Base-by-base conservation (phyloP, 2,797 vertebrate species). In the Pogonophryne albipinna region DNA sequence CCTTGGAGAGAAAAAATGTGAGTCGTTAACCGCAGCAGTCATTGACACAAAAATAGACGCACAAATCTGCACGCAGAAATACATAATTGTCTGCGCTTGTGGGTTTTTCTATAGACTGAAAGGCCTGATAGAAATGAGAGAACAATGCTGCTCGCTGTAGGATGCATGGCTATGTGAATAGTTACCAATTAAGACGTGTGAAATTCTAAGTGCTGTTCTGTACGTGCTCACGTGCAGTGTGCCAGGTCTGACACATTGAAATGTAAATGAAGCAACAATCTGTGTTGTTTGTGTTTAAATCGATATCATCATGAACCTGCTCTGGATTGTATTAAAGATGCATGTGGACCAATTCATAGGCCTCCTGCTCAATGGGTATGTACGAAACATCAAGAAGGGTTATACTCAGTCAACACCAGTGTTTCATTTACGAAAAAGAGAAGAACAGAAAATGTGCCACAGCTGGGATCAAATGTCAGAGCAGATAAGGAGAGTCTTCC, bases 1-100 rank as follows among this genome's bases (percentile, higher is more conserved):
- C 87, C 90, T 88, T 84, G 82, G 76, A 87, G 79, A 65, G 76
- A 79, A 74, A 86, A 31, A 72, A 79, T 8, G 52, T 77, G 69
- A 85, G 67, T 85, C 53, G 59, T 89, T 77, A 85, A 65, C 83
- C 19, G 64, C 75, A 52, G 85, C 14, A 60, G 76, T 78, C 84
- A 83, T 82, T 86, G 76, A 78, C 67, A 74, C 66, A 72, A 31
- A 83, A 77, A 79, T 20, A 79, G 72, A 66, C 2, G 4, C 23
- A 74, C 41, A 74, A 68, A 66, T 72, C 47, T 66, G 69, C 62
- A 16, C 34, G 23, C 34, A 72, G 55, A 67, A 69, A 79, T 71
- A 49, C 49, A 66, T 16, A 80, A 79, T 75, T 17, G 66, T 71
- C 53, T 46, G 72, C n/a, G 19, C 57, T 63, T 58, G 49, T 71